phyloP scores from a whole-genome alignment of 2,113 vertebrate species.

The Picathartes gymnocephalus region DNA sequence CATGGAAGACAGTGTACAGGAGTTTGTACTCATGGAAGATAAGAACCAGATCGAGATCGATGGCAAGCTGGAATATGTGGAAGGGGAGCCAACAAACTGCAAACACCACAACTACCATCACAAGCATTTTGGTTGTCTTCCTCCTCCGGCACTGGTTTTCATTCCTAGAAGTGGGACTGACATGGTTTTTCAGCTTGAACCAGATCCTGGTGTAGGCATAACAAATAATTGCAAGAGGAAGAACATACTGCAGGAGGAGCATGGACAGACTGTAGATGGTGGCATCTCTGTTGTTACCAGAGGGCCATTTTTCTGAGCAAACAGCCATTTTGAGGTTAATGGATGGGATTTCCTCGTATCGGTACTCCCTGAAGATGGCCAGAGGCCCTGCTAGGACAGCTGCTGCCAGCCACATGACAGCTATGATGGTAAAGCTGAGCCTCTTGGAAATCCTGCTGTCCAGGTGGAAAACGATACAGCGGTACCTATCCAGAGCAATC shows the following conservation, averaged over 20 bases:
- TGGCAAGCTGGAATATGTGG: constrained; percentile 87
- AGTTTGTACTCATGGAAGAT: constrained; percentile 88
- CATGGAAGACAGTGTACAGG: constrained; percentile 87
- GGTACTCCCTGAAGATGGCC: constrained; percentile 89
- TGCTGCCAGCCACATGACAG: constrained; percentile 80
- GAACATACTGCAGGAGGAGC: constrained; percentile 86
- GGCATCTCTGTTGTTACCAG: constrained; percentile 80
- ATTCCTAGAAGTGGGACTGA: constrained; percentile 81
- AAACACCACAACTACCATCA: constrained; percentile 86
- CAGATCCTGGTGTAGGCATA: constrained; percentile 91
- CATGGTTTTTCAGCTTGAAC: constrained; percentile 88
- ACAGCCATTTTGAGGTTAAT: constrained; percentile 84
- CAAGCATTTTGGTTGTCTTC: constrained; percentile 92
- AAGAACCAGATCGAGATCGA: constrained; percentile 85
- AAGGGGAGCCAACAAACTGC: constrained; percentile 89
- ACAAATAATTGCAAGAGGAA: constrained; percentile 85
- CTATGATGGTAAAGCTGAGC: constrained; percentile 83
- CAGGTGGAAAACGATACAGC: constrained; percentile 89
- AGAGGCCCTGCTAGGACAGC: constrained; percentile 83
- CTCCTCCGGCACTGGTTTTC: constrained; percentile 80
- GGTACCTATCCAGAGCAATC: constrained; percentile 88
- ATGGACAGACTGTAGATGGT: constrained; percentile 91
- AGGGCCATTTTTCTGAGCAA: constrained; percentile 90
- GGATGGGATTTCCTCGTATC: constrained; percentile 82
- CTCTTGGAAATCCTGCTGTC: constrained; percentile 81